Percentiles rank a stretch among this genome's conserved stretches.
phyloP scores from a whole-genome alignment of 2,113 vertebrate species.

The Ancistrus triradiatus region DNA sequence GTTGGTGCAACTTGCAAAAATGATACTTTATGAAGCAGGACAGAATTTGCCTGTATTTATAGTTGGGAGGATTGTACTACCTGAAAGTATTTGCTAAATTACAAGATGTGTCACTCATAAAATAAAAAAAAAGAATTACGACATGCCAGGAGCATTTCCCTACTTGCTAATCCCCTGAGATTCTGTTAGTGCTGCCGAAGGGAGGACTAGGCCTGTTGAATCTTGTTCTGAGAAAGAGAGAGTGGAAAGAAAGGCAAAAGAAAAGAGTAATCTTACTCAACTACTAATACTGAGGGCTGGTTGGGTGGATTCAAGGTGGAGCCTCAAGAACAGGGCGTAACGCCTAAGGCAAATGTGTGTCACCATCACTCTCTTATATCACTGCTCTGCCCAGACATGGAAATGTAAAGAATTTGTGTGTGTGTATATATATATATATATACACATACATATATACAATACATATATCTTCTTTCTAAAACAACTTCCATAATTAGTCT shows the following conservation, averaged over 20 bases:
- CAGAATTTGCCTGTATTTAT: too few species aligned
- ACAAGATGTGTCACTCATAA: not conserved
- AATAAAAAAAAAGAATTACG: not conserved
- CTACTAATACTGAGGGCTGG: not conserved
- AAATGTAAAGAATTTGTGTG: constrained; percentile 20
- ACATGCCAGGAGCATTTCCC: not conserved
- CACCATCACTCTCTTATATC: constrained; percentile 12
- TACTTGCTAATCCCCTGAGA: constrained; percentile 27
- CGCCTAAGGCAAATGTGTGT: constrained; percentile 8
- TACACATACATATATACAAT: too few species aligned
- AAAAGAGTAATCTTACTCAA: not conserved
- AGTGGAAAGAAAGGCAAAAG: not conserved
- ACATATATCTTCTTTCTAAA: too few species aligned
- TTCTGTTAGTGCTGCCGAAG: constrained; percentile 21
- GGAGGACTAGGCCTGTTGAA: constrained; percentile 20
- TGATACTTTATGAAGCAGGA: not conserved
- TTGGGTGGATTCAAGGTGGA: constrained; percentile 27
- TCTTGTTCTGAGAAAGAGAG: constrained; percentile 6
- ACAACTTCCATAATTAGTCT: too few species aligned
- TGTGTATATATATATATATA: too few species aligned
- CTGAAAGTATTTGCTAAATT: not conserved
- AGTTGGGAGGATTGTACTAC: too few species aligned
- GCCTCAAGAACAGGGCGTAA: constrained; percentile 4
- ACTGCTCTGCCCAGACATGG: constrained; percentile 1
- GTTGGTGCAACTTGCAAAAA: not conserved